Evolutionary conservation across 1,140 invertebrate species (phyloP).

Genomic region (Drosophila tropicalis): DNA sequence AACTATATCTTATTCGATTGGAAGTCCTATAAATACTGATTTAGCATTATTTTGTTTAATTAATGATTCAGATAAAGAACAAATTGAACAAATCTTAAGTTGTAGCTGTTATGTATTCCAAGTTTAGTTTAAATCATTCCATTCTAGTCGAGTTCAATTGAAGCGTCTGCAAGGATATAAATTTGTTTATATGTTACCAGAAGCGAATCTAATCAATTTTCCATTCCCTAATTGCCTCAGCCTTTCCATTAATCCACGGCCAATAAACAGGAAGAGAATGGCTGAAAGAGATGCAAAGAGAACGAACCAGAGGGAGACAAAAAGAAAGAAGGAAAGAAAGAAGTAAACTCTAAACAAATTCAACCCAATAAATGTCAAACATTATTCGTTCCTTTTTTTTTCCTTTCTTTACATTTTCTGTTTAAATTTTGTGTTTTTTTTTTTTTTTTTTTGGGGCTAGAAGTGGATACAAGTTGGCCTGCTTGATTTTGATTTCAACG

Average conservation of each 20-base stretch:
- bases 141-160: no score
- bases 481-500: constrained; percentile 64
- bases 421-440: not conserved
- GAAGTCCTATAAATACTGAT: no score
- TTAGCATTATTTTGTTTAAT: no score
- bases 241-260: constrained; percentile 38
- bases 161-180: no score
- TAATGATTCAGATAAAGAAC: no score
- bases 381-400: constrained; percentile 6
- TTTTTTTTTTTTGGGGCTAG: constrained; percentile 10
- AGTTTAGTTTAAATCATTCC: no score
- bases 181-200: constrained; percentile 2
- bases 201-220: constrained; percentile 35
- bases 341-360: constrained; percentile 10
- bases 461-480: constrained; percentile 32
- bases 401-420: not conserved
- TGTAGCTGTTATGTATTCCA: no score
- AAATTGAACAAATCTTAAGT: no score
- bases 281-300: not conserved
- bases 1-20: no score
- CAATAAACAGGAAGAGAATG: constrained; percentile 9
- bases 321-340: not conserved
- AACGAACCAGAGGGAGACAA: not conserved
- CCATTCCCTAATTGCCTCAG: constrained; percentile 46
- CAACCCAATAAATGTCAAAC: constrained; percentile 18